Evolutionary conservation across 2,888 invertebrate species (phyloP).

Genomic region (Nemotelus pantherinus): DNA sequence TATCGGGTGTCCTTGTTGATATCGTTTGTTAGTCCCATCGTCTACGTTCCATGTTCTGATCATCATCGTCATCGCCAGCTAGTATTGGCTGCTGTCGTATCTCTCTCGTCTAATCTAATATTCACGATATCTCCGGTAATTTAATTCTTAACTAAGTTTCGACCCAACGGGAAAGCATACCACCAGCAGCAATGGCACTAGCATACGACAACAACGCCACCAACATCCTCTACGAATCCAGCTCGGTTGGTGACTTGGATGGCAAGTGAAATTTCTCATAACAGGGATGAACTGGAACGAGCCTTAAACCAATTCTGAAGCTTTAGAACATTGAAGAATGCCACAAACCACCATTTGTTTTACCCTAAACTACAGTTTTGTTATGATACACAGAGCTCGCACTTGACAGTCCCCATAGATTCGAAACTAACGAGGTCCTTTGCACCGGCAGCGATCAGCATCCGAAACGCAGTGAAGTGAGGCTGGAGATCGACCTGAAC

Average conservation of each 20-base stretch:
- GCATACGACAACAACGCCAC: not conserved
- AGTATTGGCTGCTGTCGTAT: not conserved
- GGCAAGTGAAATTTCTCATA: slow-evolving; percentile 38
- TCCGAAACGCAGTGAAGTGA: not conserved
- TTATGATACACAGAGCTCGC: slow-evolving; percentile 20
- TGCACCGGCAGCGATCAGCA: not conserved
- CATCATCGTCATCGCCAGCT: not conserved
- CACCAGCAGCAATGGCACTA: slow-evolving; percentile 21
- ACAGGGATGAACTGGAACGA: slow-evolving; percentile 4
- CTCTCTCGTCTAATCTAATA: slow-evolving; percentile 48
- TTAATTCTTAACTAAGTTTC: slow-evolving; percentile 51
- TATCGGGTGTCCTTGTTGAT: slow-evolving; percentile 4
- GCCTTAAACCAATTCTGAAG: not conserved
- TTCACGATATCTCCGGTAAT: slow-evolving; percentile 51
- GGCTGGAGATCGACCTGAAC: not conserved
- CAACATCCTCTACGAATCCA: not conserved
- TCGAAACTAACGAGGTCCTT: not conserved
- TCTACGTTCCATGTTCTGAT: not conserved
- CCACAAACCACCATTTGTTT: slow-evolving; percentile 5
- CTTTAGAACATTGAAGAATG: slow-evolving; percentile 36
- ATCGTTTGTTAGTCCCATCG: not conserved
- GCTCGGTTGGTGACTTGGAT: slow-evolving; percentile 12
- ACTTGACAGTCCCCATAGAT: not conserved
- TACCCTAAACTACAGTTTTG: slow-evolving; percentile 32
- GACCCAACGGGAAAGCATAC: slow-evolving; percentile 50